Evolutionary conservation across 1,140 invertebrate species (phyloP).

Genomic region (Heliconius eleuchia): DNA sequence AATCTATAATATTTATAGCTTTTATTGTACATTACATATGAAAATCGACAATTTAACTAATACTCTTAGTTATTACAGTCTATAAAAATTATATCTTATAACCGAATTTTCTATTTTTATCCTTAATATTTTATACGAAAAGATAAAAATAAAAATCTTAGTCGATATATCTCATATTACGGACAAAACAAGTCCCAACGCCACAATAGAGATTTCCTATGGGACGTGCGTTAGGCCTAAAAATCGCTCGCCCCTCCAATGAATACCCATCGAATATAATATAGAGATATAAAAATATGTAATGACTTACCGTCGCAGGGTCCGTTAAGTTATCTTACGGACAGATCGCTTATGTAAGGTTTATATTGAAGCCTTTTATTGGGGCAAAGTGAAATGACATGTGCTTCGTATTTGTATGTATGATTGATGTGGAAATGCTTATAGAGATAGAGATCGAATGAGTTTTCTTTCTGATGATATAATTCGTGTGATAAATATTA

Average conservation of each 20-base stretch:
- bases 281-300: conserved; percentile 60
- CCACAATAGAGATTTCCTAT: conserved; percentile 41
- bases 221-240: conserved; percentile 41
- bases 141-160: not conserved
- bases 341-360: conserved; percentile 59
- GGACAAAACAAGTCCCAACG: conserved; percentile 19
- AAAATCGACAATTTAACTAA: no score
- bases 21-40: no score
- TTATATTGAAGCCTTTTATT: conserved; percentile 58
- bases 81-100: not conserved
- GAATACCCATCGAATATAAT: conserved; percentile 52
- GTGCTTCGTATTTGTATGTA: conserved; percentile 17
- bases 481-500: no score
- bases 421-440: conserved; percentile 15
- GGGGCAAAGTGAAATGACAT: conserved; percentile 45
- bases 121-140: not conserved
- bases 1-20: no score
- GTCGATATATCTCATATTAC: not conserved
- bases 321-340: conserved; percentile 54
- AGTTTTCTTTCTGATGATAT: not conserved
- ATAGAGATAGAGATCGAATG: not conserved
- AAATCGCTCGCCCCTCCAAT: conserved; percentile 37
- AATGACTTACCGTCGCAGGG: conserved; percentile 55
- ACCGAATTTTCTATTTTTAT: not conserved
- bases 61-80: not conserved